phyloP scores from a whole-genome alignment of 2,797 vertebrate species.

The Okamejei kenojei region DNA sequence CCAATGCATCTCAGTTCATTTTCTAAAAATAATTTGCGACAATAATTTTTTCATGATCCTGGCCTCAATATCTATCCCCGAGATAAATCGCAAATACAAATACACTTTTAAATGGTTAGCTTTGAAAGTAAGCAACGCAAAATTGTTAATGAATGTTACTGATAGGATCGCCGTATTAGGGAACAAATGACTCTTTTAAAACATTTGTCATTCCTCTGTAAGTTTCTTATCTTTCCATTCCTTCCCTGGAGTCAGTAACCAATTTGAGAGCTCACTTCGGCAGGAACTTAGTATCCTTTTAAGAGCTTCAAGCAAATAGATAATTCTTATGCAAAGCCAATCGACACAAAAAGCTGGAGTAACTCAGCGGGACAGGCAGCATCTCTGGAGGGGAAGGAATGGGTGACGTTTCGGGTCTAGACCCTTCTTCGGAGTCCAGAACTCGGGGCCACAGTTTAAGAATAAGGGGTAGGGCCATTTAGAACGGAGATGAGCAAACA shows the following conservation, averaged over 20 bases:
- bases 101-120: not conserved
- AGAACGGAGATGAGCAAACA: too few species aligned
- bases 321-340: not conserved
- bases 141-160: not conserved
- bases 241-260: not conserved
- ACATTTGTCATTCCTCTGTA: not conserved
- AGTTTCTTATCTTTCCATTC: not conserved
- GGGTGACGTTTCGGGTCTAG: too few species aligned
- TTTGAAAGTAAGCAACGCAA: not conserved
- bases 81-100: not conserved
- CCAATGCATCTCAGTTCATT: not conserved
- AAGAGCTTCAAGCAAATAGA: not conserved
- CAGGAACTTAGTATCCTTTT: not conserved
- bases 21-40: not conserved
- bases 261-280: too few species aligned
- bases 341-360: too few species aligned
- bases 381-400: too few species aligned
- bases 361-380: too few species aligned
- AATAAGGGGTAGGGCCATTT: too few species aligned
- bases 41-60: not conserved
- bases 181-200: not conserved
- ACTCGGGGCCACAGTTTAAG: too few species aligned
- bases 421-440: too few species aligned
- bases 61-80: not conserved
- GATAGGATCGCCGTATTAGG: not conserved